phyloP scores from a whole-genome alignment of 2,113 vertebrate species.

The Perca schrenkii region DNA sequence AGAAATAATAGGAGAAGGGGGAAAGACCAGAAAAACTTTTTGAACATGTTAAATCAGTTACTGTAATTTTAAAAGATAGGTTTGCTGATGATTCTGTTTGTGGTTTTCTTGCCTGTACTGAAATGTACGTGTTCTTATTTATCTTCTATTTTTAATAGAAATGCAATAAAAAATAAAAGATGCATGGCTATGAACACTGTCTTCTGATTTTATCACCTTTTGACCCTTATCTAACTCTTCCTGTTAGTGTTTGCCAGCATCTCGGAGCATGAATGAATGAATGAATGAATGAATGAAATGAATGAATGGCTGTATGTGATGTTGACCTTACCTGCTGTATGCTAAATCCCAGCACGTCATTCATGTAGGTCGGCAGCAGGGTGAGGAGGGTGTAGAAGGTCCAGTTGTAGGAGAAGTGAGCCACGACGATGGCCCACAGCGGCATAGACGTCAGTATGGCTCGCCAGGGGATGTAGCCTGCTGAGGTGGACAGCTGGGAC shows the following conservation, averaged over 20 bases:
- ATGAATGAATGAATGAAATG: no score
- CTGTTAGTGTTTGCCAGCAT: neutral
- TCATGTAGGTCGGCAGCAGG: slow-evolving; percentile 97
- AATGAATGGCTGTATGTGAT: neutral
- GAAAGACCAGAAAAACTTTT: no score
- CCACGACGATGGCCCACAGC: slow-evolving; percentile 94
- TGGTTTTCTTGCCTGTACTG: no score
- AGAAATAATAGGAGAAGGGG: no score
- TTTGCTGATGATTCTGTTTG: no score
- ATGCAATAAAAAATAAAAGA: no score
- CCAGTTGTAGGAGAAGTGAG: slow-evolving; percentile 99
- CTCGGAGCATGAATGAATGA: no score
- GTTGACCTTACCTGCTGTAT: slow-evolving; percentile 90
- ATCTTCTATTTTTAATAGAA: no score
- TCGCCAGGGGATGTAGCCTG: slow-evolving; percentile 87
- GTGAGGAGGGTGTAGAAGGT: slow-evolving; percentile 98
- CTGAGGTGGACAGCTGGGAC: slow-evolving; percentile 85
- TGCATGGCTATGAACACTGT: no score
- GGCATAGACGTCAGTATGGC: slow-evolving; percentile 89
- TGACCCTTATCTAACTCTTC: neutral
- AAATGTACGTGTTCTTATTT: no score
- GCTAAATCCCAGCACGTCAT: slow-evolving; percentile 93
- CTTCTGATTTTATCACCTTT: neutral
- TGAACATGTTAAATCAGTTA: no score
- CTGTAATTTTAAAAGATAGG: no score